phyloP scores from a whole-genome alignment of 2,888 invertebrate genomes.

The Ditylenchus weischeri region DNA sequence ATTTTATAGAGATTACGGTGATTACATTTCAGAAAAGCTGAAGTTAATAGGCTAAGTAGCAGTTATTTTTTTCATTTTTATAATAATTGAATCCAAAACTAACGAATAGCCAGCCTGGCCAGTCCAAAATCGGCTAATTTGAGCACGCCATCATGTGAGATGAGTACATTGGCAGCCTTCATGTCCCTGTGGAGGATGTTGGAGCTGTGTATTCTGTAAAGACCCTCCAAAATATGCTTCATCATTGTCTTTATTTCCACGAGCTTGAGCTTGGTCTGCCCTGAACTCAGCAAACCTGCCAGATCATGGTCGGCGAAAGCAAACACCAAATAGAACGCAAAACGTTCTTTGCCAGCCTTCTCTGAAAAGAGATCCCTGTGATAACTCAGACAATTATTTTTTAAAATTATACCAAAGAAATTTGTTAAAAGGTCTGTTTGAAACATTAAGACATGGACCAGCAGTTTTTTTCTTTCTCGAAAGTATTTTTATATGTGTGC shows the following conservation, averaged over 20 bases:
- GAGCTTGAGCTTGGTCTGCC: constrained; percentile 88
- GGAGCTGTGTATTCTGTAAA: constrained; percentile 93
- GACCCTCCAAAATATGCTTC: constrained; percentile 63
- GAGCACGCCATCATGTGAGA: constrained; percentile 86
- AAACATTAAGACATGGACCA: too few relatives aligned
- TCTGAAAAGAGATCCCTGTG: constrained; percentile 15
- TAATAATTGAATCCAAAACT: background rate
- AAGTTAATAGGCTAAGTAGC: too few relatives aligned
- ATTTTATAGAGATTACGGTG: too few relatives aligned
- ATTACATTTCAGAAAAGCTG: too few relatives aligned
- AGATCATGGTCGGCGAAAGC: constrained; percentile 98
- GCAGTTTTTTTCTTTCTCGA: too few relatives aligned
- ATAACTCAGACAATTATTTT: background rate
- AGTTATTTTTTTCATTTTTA: too few relatives aligned
- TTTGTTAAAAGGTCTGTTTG: too few relatives aligned
- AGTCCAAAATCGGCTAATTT: constrained; percentile 97
- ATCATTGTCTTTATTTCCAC: constrained; percentile 94
- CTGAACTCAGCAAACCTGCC: constrained; percentile 75
- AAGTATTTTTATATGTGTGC: too few relatives aligned
- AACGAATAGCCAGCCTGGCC: constrained; percentile 68
- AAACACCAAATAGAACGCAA: constrained; percentile 90
- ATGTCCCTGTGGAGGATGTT: constrained; percentile 85
- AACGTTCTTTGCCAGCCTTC: constrained; percentile 60
- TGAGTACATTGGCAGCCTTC: constrained; percentile 97
- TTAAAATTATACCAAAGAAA: too few relatives aligned